Evolutionary conservation across 2,888 invertebrate species (phyloP), one percentile per base, ranked within the genome.

Genomic region (Drosophila diplacantha): DNA sequence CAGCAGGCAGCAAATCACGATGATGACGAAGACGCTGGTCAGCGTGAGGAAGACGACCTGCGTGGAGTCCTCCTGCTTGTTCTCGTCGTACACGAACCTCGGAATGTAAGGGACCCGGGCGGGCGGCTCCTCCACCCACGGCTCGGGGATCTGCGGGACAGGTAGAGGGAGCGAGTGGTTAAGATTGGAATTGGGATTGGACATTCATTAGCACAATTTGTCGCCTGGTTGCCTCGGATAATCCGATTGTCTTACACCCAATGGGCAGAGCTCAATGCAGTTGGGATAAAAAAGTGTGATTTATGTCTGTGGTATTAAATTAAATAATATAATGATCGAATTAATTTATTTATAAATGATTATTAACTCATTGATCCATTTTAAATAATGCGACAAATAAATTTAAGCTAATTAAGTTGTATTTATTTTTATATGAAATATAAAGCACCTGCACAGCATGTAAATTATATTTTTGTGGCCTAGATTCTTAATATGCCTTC

Each of bases 111-210:
- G 91, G 12, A 93, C 91, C 52, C 93, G 90, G 35, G 92, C 92
- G 0, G 95, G 95, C 3, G 95, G 94, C 83, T 95, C 95, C 87
- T 94, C 94, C 4, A 94, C 94, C 95, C 95, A 96, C 0, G 78
- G 78, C 49, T 79, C 78, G 0, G 78, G 78, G 54, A 82, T 79
- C 84, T 79, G 70, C 5, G 46, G n/a, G 20, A 14, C 52, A 52
- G 34, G 54, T 29, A 9, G 12, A n/a, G 31, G 47, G 57, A 31
- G 41, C 41, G 50, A n/a, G n/a, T 6, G 41, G 9, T 11, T n/a
- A 11, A 16, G 49, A 39, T 18, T 26, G 58, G 24, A 35, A 47
- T 44, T 38, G 55, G 57, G 82, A 85, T 81, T 68, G 73, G 52
- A 49, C 39, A 69, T 71, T 81, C 64, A 73, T 75, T 83, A 82